These are phyloP conservation scores for Mythimna pallens DNA, from an alignment of 2,888 invertebrate species.

Conservation along the genomic window DNA sequence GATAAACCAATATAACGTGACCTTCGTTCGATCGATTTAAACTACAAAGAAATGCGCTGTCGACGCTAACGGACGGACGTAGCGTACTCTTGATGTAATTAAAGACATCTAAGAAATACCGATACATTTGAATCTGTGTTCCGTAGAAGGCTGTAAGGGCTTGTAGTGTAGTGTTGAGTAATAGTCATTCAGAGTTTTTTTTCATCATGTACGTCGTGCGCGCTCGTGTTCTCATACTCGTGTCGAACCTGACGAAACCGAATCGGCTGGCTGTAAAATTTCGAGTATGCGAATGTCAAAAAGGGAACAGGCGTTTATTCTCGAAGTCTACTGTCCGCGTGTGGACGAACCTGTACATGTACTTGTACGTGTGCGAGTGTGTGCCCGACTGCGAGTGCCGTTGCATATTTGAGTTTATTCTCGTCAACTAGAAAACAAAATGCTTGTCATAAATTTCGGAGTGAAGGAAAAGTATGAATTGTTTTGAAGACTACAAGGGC, in stretches of 20 bases:
- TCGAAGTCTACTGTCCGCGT: slow-evolving; percentile 11
- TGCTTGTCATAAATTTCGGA: not conserved
- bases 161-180: not conserved
- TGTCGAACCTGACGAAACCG: not conserved
- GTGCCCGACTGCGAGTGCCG: slow-evolving; percentile 13
- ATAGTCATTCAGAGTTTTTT: not conserved
- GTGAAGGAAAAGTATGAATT: slow-evolving; percentile 10
- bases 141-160: too few relatives aligned
- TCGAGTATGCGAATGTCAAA: slow-evolving; percentile 11
- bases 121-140: not conserved
- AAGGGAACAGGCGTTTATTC: not conserved
- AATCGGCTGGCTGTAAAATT: not conserved
- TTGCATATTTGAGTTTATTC: slow-evolving; percentile 26
- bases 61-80: not conserved
- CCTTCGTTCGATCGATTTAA: slow-evolving; percentile 19
- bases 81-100: not conserved
- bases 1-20: not conserved
- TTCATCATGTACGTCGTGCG: slow-evolving; percentile 2
- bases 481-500: not conserved
- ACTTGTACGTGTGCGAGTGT: slow-evolving; percentile 27
- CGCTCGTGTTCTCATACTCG: slow-evolving; percentile 17
- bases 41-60: slow-evolving; percentile 14
- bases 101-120: not conserved
- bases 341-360: not conserved
- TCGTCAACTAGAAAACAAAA: not conserved